Evolutionary conservation across 2,888 invertebrate species (phyloP).

Genomic region (Fragum sueziense): DNA sequence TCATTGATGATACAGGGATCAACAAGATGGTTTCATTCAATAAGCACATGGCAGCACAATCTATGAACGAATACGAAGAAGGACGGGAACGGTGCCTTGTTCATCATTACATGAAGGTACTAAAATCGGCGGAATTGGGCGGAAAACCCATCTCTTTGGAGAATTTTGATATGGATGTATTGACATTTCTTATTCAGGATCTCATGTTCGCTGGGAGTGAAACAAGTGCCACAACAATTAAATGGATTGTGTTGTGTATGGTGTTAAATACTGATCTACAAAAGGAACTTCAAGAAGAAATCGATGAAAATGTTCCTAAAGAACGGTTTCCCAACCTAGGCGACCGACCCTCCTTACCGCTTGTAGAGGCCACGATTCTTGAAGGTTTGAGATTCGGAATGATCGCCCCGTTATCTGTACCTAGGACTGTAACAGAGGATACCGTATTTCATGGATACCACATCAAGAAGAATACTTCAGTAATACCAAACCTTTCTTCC

Average conservation of each 20-base stretch:
- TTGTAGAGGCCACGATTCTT: constrained; percentile 18
- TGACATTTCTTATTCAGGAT: constrained; percentile 35
- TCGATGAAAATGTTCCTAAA: neutral
- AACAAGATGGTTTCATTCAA: neutral
- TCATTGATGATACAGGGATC: neutral
- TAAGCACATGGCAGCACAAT: too few relatives aligned
- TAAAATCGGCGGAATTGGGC: neutral
- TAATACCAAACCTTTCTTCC: neutral
- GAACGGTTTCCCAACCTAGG: neutral
- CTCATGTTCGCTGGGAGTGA: constrained; percentile 83
- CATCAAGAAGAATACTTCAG: neutral
- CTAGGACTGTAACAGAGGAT: constrained; percentile 48
- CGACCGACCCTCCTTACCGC: constrained; percentile 15
- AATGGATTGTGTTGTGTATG: constrained; percentile 16
- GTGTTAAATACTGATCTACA: neutral
- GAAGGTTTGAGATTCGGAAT: constrained; percentile 13
- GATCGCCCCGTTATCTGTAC: neutral
- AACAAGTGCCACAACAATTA: constrained; percentile 83
- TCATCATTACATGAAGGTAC: too few relatives aligned
- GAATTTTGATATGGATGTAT: too few relatives aligned
- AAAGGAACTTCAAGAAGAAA: neutral
- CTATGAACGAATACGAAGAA: neutral
- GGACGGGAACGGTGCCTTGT: too few relatives aligned
- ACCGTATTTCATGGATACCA: neutral
- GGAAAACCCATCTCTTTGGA: too few relatives aligned